A percentile compares a stretch with the other conserved stretches of the same genome.
phyloP scores from a whole-genome alignment of 2,888 invertebrate species.

The Nomada fucata region DNA sequence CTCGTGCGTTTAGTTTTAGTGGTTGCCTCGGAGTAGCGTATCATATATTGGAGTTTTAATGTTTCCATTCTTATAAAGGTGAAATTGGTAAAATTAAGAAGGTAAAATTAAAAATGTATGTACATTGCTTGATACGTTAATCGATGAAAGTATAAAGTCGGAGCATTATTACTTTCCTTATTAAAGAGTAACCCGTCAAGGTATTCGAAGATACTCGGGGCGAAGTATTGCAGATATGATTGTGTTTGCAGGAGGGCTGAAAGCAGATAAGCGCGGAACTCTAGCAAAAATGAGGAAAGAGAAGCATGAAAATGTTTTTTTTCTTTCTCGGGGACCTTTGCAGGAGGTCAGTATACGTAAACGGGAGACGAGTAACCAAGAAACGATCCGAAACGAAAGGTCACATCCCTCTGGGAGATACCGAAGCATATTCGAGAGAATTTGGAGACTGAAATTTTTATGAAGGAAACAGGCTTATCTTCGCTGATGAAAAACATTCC shows the following conservation, averaged over 20 bases:
- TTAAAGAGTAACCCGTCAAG: not conserved
- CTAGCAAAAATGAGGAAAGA: not conserved
- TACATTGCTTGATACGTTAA: too few relatives aligned
- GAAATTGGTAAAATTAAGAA: too few relatives aligned
- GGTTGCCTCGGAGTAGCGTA: too few relatives aligned
- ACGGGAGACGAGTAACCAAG: conserved; percentile 12
- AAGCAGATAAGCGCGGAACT: not conserved
- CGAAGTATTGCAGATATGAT: not conserved
- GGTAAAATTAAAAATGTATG: too few relatives aligned
- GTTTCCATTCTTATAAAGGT: too few relatives aligned
- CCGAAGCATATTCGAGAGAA: conserved; percentile 6
- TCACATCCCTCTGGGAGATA: conserved; percentile 2
- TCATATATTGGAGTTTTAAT: not conserved
- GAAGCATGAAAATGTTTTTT: conserved; percentile 8
- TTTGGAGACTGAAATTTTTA: conserved; percentile 14
- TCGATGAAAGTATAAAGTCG: too few relatives aligned
- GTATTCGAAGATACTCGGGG: not conserved
- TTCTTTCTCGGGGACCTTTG: not conserved
- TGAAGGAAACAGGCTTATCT: not conserved
- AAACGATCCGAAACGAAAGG: conserved; percentile 10
- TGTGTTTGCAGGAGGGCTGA: not conserved
- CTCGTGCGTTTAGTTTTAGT: not conserved
- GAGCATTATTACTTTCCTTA: not conserved
- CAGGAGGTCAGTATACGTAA: conserved; percentile 25
- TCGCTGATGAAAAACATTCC: not conserved